Percentiles rank a stretch among this genome's conserved stretches.
phyloP scores from a whole-genome alignment of 2,113 vertebrate genomes.

The Kryptolebias marmoratus region DNA sequence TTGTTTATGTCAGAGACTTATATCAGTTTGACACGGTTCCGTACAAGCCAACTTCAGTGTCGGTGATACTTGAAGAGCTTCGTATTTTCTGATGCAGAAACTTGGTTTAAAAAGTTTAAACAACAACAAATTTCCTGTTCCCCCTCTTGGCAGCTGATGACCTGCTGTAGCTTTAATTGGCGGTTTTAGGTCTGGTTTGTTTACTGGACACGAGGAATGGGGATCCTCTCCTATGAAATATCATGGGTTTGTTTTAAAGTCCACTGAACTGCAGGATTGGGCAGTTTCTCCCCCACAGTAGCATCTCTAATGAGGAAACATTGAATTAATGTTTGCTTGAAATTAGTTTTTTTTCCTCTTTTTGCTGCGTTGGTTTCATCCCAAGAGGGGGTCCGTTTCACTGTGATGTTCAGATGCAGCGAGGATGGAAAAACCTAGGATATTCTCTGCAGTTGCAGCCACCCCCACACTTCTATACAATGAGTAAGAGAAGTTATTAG shows the following conservation, averaged over 20 bases:
- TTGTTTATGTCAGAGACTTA: too few relatives aligned
- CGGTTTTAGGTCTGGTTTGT: too few relatives aligned
- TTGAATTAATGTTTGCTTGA: constrained; percentile 49
- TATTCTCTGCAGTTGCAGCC: constrained; percentile 1
- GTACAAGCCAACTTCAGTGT: too few relatives aligned
- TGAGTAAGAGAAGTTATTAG: constrained; percentile 32
- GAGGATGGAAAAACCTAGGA: constrained; percentile 11
- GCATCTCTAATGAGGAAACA: constrained; percentile 49
- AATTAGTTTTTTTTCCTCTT: constrained; percentile 44
- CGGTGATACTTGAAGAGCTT: too few relatives aligned
- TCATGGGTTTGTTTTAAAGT: constrained; percentile 25
- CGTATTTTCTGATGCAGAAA: too few relatives aligned
- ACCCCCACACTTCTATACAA: neutral
- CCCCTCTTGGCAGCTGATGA: constrained; percentile 22
- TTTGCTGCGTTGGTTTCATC: constrained; percentile 46
- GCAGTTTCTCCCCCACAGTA: constrained; percentile 15
- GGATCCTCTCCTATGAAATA: constrained; percentile 4
- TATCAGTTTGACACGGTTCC: too few relatives aligned
- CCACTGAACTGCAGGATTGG: constrained; percentile 19
- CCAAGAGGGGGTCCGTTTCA: constrained; percentile 44
- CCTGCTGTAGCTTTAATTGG: constrained; percentile 25
- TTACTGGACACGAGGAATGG: neutral
- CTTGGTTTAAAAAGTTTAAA: too few relatives aligned
- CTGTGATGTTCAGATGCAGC: constrained; percentile 34
- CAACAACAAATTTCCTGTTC: constrained; percentile 22